Base-by-base conservation (phyloP, 2,113 vertebrate species). In the Dissostichus mawsoni region DNA sequence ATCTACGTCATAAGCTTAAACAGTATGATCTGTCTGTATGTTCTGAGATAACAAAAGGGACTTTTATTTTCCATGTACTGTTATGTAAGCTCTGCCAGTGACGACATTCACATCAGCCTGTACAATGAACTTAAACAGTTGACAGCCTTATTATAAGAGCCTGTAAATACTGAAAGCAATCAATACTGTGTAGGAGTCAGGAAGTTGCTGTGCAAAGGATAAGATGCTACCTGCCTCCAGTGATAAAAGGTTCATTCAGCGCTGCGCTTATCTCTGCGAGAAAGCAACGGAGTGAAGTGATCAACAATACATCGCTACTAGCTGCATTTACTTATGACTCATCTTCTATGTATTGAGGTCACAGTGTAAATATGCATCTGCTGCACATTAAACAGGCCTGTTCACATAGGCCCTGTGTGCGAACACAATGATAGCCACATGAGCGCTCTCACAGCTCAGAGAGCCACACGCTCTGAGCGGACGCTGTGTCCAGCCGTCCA, bases 331-430 rank as follows among this genome's bases (percentile, higher is more conserved):
- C 65, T 70, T 62, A 82, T 83, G 89, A 87, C 74, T 90, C 87
- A 91, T 87, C 47, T 69, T 12, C 62, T 57, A 36, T 85, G 79
- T 79, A 86, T 91, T 77, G 52, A 90, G 77, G 85, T 80, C 80
- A 81, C 73, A 87, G 67, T 82, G 84, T 76, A 89, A 90, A 87
- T 83, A 70, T 65, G 66, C 45, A 86, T 68, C 51, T 76, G 86
- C 78, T 79, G 23, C 82, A 80, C 79, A 69, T 89, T 83, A 72
- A 88, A 83, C 50, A 66, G 61, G 59, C 71, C 61, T 23, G 57
- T 71, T 71, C 64, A 47, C 51, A 36, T 67, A 23, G 14, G 23
- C 41, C 52, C 13, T 12, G 56, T 52, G 18, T 52, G 53, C 3
- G 3, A 67, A 67, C 86, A 61, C 36, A 66, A 57, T 55, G 56